A percentile compares a stretch with the other conserved stretches of the same genome.
Conservation (phyloP, 2,888 invertebrate species). For the Lagria hirta region DNA sequence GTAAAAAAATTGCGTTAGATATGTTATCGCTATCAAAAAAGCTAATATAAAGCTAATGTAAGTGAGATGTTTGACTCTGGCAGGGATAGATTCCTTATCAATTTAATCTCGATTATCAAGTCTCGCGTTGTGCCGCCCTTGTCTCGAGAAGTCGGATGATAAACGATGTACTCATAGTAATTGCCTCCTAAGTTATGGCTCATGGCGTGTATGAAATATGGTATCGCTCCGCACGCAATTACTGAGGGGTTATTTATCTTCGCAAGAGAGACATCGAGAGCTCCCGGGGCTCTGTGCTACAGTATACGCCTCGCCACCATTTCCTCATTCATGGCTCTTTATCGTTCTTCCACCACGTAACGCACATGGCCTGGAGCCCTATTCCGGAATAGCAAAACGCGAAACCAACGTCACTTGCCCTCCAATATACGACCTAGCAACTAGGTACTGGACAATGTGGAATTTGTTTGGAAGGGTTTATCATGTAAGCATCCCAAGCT, state of each 20-base stretch:
- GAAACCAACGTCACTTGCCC: too few relatives aligned
- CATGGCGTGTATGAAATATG: slow-evolving; percentile 62
- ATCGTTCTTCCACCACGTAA: slow-evolving; percentile 39
- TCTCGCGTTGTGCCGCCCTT: slow-evolving; percentile 44
- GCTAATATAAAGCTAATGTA: slow-evolving; percentile 27
- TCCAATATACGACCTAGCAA: slow-evolving; percentile 44
- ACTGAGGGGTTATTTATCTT: slow-evolving; percentile 60
- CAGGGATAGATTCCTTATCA: slow-evolving; percentile 47
- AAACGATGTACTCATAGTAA: slow-evolving; percentile 63
- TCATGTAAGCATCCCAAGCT: slow-evolving; percentile 46
- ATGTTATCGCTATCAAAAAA: slow-evolving; percentile 19
- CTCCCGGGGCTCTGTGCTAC: slow-evolving; percentile 36
- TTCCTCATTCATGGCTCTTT: slow-evolving; percentile 50
- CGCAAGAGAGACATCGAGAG: slow-evolving; percentile 42
- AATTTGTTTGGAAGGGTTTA: slow-evolving; percentile 51
- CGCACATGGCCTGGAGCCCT: too few relatives aligned
- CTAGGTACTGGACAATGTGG: slow-evolving; percentile 49
- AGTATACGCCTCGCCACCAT: slow-evolving; percentile 45
- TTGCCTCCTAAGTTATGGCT: slow-evolving; percentile 63
- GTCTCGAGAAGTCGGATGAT: slow-evolving; percentile 54
- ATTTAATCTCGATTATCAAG: slow-evolving; percentile 52
- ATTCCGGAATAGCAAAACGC: too few relatives aligned
- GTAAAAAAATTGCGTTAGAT: too few relatives aligned
- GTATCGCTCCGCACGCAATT: slow-evolving; percentile 62
- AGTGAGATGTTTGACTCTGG: slow-evolving; percentile 35